Percentiles rank a stretch among this genome's conserved stretches.
Evolutionary conservation across 2,797 vertebrate species (phyloP).

Genomic region (Pagetopsis macropterus): DNA sequence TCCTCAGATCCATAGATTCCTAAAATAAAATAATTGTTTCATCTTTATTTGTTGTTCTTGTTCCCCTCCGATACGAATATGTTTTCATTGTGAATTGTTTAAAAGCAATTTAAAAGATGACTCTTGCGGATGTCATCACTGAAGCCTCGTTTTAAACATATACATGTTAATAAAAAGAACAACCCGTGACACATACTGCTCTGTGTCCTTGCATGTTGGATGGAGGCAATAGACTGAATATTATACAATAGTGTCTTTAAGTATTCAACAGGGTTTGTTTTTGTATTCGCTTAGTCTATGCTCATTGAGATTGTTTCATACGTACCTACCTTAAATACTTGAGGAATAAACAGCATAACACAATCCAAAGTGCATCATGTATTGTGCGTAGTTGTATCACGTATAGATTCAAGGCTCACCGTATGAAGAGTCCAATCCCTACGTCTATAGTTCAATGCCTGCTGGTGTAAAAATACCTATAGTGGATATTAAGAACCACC

Average conservation of each 20-base stretch:
- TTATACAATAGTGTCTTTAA: background rate
- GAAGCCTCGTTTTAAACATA: conserved; percentile 24
- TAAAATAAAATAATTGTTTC: conserved; percentile 2
- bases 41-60: background rate
- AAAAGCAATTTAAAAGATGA: conserved; percentile 10
- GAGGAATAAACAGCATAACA: background rate
- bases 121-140: background rate
- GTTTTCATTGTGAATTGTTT: background rate
- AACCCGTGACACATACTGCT: background rate
- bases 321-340: conserved; percentile 4
- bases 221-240: background rate
- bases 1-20: background rate
- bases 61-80: conserved; percentile 13
- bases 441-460: conserved; percentile 32
- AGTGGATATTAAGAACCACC: conserved; percentile 62
- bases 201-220: background rate
- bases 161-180: background rate
- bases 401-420: conserved; percentile 30
- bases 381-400: background rate
- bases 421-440: conserved; percentile 23
- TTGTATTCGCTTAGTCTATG: too few species aligned
- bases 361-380: background rate
- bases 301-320: conserved; percentile 1
- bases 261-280: background rate
- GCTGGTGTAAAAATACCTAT: conserved; percentile 70